Conservation (phyloP, 2,113 vertebrate genomes). For the Fulica atra region DNA sequence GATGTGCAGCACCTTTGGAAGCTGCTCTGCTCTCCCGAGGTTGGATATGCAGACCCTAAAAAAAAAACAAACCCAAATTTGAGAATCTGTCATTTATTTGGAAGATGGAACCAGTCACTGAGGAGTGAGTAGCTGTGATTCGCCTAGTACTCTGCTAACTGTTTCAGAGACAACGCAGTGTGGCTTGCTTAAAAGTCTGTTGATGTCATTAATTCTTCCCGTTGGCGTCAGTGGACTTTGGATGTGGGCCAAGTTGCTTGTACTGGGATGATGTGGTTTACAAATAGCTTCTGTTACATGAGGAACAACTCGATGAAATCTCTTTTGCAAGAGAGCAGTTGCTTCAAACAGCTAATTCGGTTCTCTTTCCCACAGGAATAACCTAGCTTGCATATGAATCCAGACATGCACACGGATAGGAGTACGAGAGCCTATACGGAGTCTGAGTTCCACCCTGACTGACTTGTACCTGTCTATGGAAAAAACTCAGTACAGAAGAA, state of each 20-base stretch:
- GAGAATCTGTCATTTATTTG: slow-evolving; percentile 21
- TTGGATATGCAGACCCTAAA: slow-evolving; percentile 1
- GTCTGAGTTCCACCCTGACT: slow-evolving; percentile 78
- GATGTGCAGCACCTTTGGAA: slow-evolving; percentile 12
- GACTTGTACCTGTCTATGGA: slow-evolving; percentile 77
- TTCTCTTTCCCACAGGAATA: slow-evolving; percentile 83
- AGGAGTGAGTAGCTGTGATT: slow-evolving; percentile 35
- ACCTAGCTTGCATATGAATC: slow-evolving; percentile 72
- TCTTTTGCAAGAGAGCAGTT: neutral
- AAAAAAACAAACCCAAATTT: neutral
- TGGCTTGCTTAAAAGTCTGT: neutral
- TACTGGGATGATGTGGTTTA: neutral
- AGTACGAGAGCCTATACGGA: slow-evolving; percentile 76
- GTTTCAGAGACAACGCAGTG: neutral
- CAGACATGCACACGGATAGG: slow-evolving; percentile 75
- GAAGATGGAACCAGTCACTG: slow-evolving; percentile 5
- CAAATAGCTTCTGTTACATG: neutral
- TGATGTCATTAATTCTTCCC: neutral
- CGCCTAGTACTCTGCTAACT: neutral
- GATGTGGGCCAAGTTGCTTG: neutral
- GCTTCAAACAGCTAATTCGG: slow-evolving; percentile 34
- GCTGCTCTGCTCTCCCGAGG: slow-evolving; percentile 10
- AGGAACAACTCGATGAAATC: neutral
- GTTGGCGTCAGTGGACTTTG: neutral
- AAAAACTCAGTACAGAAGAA: slow-evolving; percentile 75